Evolutionary conservation across 2,888 invertebrate species (phyloP).

Genomic region (Clivina fossor): DNA sequence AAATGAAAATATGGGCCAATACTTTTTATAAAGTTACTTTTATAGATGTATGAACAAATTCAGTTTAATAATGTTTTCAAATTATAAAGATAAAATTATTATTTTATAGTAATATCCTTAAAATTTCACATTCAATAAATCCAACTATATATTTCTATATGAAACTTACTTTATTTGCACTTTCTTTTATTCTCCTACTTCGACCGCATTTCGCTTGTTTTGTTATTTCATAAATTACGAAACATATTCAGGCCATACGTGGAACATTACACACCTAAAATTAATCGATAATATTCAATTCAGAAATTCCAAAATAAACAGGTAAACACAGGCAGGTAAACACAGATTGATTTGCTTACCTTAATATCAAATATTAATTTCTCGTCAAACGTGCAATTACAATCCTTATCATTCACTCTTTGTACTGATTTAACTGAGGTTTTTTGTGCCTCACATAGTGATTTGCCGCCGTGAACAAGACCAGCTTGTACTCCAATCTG

Average conservation of each 20-base stretch:
- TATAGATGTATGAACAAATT: too few species aligned
- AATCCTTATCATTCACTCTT: slow-evolving; percentile 51
- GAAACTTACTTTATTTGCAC: slow-evolving; percentile 54
- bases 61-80: too few species aligned
- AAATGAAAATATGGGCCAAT: too few species aligned
- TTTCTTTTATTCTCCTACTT: slow-evolving; percentile 67
- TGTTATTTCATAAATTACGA: slow-evolving; percentile 81
- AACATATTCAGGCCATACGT: slow-evolving; percentile 84
- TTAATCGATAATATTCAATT: too few species aligned
- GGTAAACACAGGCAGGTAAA: background rate
- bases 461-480: slow-evolving; percentile 86
- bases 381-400: slow-evolving; percentile 69
- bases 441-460: slow-evolving; percentile 77
- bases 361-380: slow-evolving; percentile 77
- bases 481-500: slow-evolving; percentile 82
- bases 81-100: too few species aligned
- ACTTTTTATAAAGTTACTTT: too few species aligned
- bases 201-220: slow-evolving; percentile 69
- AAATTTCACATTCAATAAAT: too few species aligned
- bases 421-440: slow-evolving; percentile 66
- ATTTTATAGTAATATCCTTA: too few species aligned
- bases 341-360: slow-evolving; percentile 45
- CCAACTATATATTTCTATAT: too few species aligned
- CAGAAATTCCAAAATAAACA: too few species aligned
- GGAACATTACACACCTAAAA: slow-evolving; percentile 73